phyloP scores from a whole-genome alignment of 2,888 invertebrate genomes.

The Bhutanitis thaidina region DNA sequence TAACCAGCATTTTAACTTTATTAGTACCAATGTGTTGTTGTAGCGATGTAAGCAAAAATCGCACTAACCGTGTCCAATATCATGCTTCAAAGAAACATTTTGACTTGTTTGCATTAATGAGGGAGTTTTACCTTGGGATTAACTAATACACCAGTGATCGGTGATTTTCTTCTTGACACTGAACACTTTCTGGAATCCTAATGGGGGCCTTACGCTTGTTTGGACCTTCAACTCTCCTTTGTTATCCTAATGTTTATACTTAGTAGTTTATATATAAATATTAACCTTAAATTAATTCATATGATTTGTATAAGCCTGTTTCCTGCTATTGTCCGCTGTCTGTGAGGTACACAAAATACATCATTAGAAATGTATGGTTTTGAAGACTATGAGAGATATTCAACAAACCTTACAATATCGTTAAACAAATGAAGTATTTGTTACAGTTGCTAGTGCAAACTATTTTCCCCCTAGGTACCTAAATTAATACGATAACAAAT shows the following conservation, averaged over 20 bases:
- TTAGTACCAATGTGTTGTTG: too few species aligned
- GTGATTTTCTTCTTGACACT: constrained; percentile 33
- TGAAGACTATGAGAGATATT: too few species aligned
- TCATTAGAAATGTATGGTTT: too few species aligned
- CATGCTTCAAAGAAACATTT: constrained; percentile 36
- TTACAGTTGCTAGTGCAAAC: too few species aligned
- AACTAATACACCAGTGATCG: constrained; percentile 28
- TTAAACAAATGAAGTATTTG: too few species aligned
- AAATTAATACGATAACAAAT: too few species aligned
- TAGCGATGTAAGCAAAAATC: neutral
- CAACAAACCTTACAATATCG: too few species aligned
- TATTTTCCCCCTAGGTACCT: too few species aligned
- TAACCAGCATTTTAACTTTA: too few species aligned
- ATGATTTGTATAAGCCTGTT: constrained; percentile 1
- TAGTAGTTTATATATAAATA: constrained; percentile 17
- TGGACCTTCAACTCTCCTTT: constrained; percentile 26
- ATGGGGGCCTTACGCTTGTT: constrained; percentile 28
- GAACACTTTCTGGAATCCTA: constrained; percentile 33
- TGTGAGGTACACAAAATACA: too few species aligned
- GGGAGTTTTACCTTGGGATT: constrained; percentile 31
- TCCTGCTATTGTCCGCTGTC: constrained; percentile 26
- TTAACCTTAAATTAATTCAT: constrained; percentile 18
- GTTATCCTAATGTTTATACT: constrained; percentile 17
- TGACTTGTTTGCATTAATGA: constrained; percentile 29
- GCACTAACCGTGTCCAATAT: constrained; percentile 17